Evolutionary conservation across 2,888 invertebrate species (phyloP).

Genomic region (Pachymerium ferrugineum): DNA sequence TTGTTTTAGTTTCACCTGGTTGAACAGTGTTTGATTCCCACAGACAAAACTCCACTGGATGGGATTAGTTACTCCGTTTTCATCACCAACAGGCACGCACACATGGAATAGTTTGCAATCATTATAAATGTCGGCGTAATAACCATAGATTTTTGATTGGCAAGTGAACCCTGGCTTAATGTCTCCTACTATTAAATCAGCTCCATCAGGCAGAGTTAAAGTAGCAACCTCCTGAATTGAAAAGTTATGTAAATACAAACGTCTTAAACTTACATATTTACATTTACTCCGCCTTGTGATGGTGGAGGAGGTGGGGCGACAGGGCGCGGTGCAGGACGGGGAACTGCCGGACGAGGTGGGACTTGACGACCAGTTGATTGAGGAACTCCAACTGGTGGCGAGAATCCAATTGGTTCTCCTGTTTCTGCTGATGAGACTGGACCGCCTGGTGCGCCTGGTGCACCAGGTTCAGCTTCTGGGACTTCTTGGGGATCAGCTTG

Average conservation of each 20-base stretch:
- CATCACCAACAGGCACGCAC: conserved; percentile 35
- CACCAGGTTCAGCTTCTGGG: neutral
- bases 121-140: conserved; percentile 35
- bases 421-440: neutral
- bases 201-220: conserved; percentile 35
- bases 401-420: neutral
- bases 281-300: neutral
- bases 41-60: conserved; percentile 37
- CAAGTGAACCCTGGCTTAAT: conserved; percentile 34
- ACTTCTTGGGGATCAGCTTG: neutral
- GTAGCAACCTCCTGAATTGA: no score
- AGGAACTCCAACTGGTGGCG: neutral
- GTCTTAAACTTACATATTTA: no score
- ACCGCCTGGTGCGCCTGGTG: neutral
- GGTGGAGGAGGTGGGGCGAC: neutral
- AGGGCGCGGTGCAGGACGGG: neutral
- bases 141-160: conserved; percentile 35
- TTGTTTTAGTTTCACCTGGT: conserved; percentile 32
- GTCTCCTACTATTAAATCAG: conserved; percentile 33
- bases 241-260: no score
- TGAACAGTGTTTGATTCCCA: conserved; percentile 37
- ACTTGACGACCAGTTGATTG: neutral
- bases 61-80: conserved; percentile 32
- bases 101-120: conserved; percentile 36
- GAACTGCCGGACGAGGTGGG: neutral